phyloP scores from a whole-genome alignment of 1,140 invertebrate genomes.

The Luehdorfia chinensis region DNA sequence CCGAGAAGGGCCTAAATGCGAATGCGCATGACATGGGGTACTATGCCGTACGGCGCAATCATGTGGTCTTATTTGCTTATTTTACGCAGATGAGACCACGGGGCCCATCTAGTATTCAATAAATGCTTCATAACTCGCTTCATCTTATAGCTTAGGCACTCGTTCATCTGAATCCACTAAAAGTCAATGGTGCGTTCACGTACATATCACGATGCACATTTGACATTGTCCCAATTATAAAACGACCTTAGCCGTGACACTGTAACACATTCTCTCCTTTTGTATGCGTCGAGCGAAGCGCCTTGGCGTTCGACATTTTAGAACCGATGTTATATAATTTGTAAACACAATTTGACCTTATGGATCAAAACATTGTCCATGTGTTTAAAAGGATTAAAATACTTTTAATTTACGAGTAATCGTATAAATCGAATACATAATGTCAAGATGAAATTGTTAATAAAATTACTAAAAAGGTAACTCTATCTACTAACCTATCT shows the following conservation, averaged over 20 bases:
- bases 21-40: no score
- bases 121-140: no score
- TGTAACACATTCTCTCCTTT: constrained; percentile 43
- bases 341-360: constrained; percentile 19
- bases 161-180: neutral
- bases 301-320: constrained; percentile 21
- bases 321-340: constrained; percentile 34
- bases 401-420: no score
- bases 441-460: no score
- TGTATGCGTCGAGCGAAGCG: constrained; percentile 29
- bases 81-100: no score
- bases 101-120: no score
- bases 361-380: neutral
- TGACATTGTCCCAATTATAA: constrained; percentile 54
- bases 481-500: no score
- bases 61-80: no score
- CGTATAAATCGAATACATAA: no score
- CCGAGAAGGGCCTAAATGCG: no score
- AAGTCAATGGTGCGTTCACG: constrained; percentile 4
- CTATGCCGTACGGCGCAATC: no score
- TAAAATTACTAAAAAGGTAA: no score
- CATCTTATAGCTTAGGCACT: neutral
- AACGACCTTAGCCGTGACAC: constrained; percentile 50
- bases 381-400: neutral
- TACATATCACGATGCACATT: constrained; percentile 33